Conservation (phyloP, 2,113 vertebrate genomes). For the Antidorcas marsupialis region DNA sequence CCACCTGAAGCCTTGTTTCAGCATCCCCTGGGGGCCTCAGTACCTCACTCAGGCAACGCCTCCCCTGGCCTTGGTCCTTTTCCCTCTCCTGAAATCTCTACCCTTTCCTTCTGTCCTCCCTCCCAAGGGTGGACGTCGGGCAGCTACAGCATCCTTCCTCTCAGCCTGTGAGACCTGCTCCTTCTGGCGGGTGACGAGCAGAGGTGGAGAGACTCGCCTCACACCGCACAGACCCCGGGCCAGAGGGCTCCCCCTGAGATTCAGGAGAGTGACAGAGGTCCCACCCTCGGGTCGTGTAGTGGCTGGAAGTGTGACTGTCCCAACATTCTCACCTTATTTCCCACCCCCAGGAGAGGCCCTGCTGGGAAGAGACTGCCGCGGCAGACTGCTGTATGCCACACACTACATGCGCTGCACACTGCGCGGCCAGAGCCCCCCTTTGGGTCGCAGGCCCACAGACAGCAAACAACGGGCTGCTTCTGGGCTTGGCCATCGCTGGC, state of each 20-base stretch:
- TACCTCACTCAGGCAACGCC: background rate
- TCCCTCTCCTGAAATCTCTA: background rate
- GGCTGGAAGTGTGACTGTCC: background rate
- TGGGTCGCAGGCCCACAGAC: background rate
- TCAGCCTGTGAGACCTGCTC: background rate
- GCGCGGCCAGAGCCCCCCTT: background rate
- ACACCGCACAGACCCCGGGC: background rate
- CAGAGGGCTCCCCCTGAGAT: background rate
- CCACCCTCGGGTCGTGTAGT: background rate
- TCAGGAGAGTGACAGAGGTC: background rate
- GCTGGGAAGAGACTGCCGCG: background rate
- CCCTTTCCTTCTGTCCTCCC: background rate
- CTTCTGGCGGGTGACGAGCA: background rate
- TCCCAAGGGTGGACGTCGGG: background rate
- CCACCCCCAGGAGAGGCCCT: background rate
- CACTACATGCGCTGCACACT: background rate
- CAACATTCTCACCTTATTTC: background rate
- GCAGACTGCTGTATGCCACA: background rate
- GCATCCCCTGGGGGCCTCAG: background rate
- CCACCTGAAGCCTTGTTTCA: background rate
- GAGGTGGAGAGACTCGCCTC: background rate
- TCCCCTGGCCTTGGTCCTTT: accelerated
- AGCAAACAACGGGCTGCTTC: background rate
- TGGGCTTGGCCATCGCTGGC: background rate
- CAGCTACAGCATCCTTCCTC: background rate